These are phyloP conservation scores for Callyntrura sp. DNA, from an alignment of 2,888 invertebrate genomes.

Conservation along the genomic window DNA sequence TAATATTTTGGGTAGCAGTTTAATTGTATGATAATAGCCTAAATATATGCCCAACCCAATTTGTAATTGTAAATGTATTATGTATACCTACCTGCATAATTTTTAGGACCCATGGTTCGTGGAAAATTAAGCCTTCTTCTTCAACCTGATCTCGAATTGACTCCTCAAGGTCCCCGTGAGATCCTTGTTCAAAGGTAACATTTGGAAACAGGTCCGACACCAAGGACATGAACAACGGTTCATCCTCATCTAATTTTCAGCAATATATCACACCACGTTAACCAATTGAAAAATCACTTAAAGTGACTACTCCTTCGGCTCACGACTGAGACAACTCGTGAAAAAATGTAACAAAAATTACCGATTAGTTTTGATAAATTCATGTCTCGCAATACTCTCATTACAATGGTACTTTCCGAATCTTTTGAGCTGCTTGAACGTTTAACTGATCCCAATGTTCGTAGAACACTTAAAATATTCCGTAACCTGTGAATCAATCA, in stretches of 20 bases:
- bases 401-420: constrained; percentile 97
- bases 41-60: neutral
- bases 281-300: no score
- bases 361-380: constrained; percentile 97
- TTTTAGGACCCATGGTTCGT: constrained; percentile 98
- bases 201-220: constrained; percentile 98
- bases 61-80: neutral
- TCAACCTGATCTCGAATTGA: constrained; percentile 95
- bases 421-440: constrained; percentile 94
- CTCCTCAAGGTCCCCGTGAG: constrained; percentile 94
- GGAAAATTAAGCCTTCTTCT: constrained; percentile 92
- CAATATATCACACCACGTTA: constrained; percentile 30
- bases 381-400: constrained; percentile 98
- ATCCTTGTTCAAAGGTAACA: constrained; percentile 96
- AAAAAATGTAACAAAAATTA: constrained; percentile 81
- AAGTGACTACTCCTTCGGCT: no score
- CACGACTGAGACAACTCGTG: no score
- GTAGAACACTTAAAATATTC: constrained; percentile 97
- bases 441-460: constrained; percentile 97
- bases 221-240: constrained; percentile 98
- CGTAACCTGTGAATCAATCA: constrained; percentile 89
- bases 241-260: constrained; percentile 92
- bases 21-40: no score
- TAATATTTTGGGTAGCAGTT: constrained; percentile 12
- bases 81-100: constrained; percentile 91